phyloP scores from a whole-genome alignment of 1,140 invertebrate species.

The Vanessa atalanta region DNA sequence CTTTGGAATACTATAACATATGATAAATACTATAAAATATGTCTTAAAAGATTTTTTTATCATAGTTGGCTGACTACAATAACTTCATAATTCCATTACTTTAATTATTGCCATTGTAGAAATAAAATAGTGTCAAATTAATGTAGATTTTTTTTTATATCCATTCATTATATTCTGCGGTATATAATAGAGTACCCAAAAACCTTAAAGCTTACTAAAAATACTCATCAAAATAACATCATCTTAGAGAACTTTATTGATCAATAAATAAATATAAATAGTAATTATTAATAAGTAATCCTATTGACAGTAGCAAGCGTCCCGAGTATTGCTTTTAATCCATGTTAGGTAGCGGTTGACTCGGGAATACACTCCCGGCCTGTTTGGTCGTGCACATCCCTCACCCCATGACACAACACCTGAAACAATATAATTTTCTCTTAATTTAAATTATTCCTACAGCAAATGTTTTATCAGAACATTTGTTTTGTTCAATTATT shows the following conservation, averaged over 20 bases:
- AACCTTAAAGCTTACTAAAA: neutral
- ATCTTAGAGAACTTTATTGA: conserved; percentile 7
- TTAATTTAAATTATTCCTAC: too few relatives aligned
- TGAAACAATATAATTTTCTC: conserved; percentile 38
- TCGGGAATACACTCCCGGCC: conserved; percentile 93
- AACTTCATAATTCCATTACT: neutral
- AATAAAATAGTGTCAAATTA: conserved; percentile 15
- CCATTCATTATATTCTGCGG: neutral
- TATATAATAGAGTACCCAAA: neutral
- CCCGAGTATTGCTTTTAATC: conserved; percentile 85
- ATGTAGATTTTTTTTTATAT: neutral
- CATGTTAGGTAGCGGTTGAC: conserved; percentile 89
- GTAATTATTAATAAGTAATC: conserved; percentile 15
- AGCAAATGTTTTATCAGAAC: too few relatives aligned
- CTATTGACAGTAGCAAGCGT: conserved; percentile 84
- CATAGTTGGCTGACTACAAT: too few relatives aligned
- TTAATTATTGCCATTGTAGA: conserved; percentile 12
- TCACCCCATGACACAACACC: conserved; percentile 79
- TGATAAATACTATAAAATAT: too few relatives aligned
- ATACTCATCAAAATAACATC: neutral
- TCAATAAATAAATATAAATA: conserved; percentile 29
- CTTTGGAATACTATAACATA: too few relatives aligned
- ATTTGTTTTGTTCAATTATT: too few relatives aligned
- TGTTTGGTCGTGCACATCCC: conserved; percentile 88
- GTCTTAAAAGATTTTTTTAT: too few relatives aligned